A percentile compares a stretch with the other conserved stretches of the same genome.
Evolutionary conservation across 2,888 invertebrate genomes (phyloP).

Genomic region (Quadroppia sp.): DNA sequence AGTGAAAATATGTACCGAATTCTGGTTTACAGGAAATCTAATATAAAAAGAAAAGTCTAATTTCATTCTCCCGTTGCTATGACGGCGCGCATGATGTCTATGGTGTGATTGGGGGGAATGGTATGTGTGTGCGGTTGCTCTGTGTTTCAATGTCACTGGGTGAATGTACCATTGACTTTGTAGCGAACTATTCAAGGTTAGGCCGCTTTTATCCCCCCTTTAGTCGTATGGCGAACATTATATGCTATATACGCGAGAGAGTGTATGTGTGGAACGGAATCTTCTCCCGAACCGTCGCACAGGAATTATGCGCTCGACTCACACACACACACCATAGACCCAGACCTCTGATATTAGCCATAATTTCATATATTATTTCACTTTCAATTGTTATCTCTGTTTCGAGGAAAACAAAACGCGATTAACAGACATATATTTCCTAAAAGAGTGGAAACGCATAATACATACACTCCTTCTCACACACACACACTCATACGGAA

Average conservation of each 20-base stretch:
- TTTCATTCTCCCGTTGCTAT: neutral
- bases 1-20: too few species aligned
- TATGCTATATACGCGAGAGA: too few species aligned
- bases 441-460: too few species aligned
- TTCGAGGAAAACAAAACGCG: too few species aligned
- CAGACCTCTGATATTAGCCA: neutral
- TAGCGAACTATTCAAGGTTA: conserved; percentile 37
- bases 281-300: too few species aligned
- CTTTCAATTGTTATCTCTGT: too few species aligned
- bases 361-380: neutral
- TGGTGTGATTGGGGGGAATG: too few species aligned
- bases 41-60: neutral
- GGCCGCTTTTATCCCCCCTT: neutral
- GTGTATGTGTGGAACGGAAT: too few species aligned
- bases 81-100: conserved; percentile 14
- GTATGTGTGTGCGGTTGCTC: conserved; percentile 10
- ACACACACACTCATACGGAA: too few species aligned
- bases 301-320: neutral
- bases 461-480: too few species aligned
- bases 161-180: conserved; percentile 43
- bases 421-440: too few species aligned
- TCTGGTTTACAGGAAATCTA: conserved; percentile 20
- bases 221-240: too few species aligned
- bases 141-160: conserved; percentile 43
- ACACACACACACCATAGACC: neutral